These are phyloP conservation scores for Tetramorium bicarinatum DNA, from an alignment of 2,888 invertebrate species.

Conservation along the genomic window DNA sequence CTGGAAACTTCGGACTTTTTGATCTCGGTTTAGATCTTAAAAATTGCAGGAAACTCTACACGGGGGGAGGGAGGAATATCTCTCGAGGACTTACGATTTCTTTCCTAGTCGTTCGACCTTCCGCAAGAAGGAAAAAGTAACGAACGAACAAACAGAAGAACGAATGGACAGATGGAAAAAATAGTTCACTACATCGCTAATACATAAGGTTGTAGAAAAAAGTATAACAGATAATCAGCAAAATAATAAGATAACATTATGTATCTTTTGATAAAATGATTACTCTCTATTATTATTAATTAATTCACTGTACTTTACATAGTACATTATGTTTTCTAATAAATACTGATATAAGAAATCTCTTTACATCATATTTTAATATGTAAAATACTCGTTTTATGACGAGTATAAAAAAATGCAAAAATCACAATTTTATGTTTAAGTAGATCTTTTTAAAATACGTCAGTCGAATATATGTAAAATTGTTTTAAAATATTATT, in stretches of 20 bases:
- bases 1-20: slow-evolving; percentile 54
- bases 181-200: slow-evolving; percentile 10
- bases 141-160: slow-evolving; percentile 3
- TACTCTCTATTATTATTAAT: no score
- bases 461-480: background rate
- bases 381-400: no score
- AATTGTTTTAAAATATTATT: background rate
- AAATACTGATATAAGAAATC: no score
- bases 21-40: slow-evolving; percentile 55
- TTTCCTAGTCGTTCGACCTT: slow-evolving; percentile 17
- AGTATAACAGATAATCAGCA: slow-evolving; percentile 7
- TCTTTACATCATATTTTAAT: no score
- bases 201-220: background rate
- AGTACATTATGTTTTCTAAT: no score
- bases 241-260: slow-evolving; percentile 22
- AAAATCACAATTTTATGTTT: background rate
- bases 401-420: no score
- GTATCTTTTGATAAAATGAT: background rate
- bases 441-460: background rate
- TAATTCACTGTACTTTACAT: no score
- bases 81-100: slow-evolving; percentile 48
- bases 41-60: slow-evolving; percentile 51
- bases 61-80: slow-evolving; percentile 7
- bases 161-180: slow-evolving; percentile 24
- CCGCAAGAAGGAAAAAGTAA: slow-evolving; percentile 19